Conservation (phyloP, 2,797 vertebrate species). For the Chaunax sp. region DNA sequence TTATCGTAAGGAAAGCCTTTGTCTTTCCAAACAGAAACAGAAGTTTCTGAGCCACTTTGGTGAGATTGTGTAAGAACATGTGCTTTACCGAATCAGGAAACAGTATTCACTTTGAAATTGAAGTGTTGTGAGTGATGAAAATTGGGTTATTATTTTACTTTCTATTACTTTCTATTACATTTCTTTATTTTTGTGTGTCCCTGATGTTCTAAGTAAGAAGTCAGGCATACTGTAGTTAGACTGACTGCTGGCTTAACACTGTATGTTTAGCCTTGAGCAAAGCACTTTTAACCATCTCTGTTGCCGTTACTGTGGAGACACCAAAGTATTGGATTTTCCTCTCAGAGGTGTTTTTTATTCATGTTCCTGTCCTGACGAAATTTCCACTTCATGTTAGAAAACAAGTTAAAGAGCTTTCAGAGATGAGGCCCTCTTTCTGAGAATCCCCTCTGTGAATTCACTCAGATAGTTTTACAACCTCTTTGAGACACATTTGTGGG, state of each 20-base stretch:
- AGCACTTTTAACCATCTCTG: conserved; percentile 6
- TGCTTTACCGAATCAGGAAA: background rate
- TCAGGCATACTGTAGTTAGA: too few relatives aligned
- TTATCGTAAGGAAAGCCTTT: too few relatives aligned
- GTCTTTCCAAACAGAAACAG: too few relatives aligned
- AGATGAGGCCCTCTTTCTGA: conserved; percentile 26
- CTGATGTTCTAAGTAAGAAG: background rate
- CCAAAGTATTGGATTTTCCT: conserved; percentile 10
- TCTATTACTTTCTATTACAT: too few relatives aligned
- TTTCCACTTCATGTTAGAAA: conserved; percentile 49
- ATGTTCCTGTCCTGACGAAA: conserved; percentile 22
- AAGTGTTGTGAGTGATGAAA: background rate
- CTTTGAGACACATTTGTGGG: conserved; percentile 54
- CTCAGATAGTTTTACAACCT: conserved; percentile 51
- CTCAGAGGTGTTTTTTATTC: conserved; percentile 18
- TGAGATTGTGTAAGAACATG: too few relatives aligned
- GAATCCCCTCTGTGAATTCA: conserved; percentile 42
- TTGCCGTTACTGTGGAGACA: background rate
- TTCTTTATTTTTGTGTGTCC: background rate
- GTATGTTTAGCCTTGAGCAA: conserved; percentile 7
- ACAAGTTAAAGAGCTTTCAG: conserved; percentile 53
- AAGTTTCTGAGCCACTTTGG: too few relatives aligned
- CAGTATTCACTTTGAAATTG: background rate
- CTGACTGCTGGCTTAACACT: background rate
- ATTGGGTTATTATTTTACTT: background rate